Percentiles rank a stretch among this genome's conserved stretches.
Evolutionary conservation across 23 tunicate species (phyloP).

Genomic region (Styela clava): DNA sequence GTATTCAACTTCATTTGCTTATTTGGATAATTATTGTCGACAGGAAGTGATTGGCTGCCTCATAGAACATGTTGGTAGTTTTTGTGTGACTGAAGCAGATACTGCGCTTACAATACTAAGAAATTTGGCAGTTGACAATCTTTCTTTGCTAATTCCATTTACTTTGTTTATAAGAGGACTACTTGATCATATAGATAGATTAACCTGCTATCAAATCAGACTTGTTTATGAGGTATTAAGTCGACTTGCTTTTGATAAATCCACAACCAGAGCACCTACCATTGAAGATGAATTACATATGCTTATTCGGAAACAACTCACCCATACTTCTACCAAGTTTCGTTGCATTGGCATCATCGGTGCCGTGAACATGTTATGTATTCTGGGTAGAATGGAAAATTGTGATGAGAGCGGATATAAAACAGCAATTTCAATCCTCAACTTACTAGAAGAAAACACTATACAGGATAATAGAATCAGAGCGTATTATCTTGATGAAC

Average conservation of each 20-base stretch:
- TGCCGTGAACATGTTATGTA: conserved; percentile 5
- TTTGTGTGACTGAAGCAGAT: conserved; percentile 46
- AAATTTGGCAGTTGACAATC: conserved; percentile 23
- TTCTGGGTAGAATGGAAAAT: background rate
- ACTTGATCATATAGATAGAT: conserved; percentile 55
- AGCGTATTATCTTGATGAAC: conserved; percentile 19
- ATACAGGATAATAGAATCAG: conserved; percentile 14
- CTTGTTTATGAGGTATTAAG: conserved; percentile 36
- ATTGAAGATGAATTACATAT: conserved; percentile 64
- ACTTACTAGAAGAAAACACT: conserved; percentile 6
- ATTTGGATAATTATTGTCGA: conserved; percentile 54
- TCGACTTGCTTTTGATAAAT: conserved; percentile 33
- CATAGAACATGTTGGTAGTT: conserved; percentile 50
- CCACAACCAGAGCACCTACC: conserved; percentile 28
- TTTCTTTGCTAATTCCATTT: conserved; percentile 39
- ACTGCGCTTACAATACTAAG: conserved; percentile 52
- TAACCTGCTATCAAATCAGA: conserved; percentile 58
- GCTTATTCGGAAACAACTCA: conserved; percentile 63
- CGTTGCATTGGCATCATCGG: conserved; percentile 25
- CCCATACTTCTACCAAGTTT: conserved; percentile 27
- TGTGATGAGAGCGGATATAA: background rate
- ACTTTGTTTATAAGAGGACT: conserved; percentile 46
- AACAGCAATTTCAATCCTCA: background rate
- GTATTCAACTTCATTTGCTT: conserved; percentile 38
- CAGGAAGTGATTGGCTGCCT: conserved; percentile 59